Conservation (phyloP, 1,140 invertebrate species). For the Scaptomyza hsui region DNA sequence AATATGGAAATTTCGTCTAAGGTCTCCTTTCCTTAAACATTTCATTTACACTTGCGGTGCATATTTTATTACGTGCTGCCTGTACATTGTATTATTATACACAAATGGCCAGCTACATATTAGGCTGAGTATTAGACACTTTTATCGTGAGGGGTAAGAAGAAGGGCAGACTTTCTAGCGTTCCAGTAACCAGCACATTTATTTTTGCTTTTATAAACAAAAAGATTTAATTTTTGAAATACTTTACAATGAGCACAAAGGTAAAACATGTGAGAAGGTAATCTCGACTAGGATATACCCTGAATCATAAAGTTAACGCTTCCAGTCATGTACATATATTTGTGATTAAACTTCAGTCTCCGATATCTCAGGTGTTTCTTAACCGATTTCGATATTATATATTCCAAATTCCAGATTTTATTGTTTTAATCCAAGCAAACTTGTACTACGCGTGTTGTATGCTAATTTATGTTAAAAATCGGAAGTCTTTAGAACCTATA, state of each 20-base stretch:
- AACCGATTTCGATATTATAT: too few species aligned
- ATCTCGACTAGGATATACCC: too few species aligned
- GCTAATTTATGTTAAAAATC: too few species aligned
- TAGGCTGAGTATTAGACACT: conserved; percentile 40
- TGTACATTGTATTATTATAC: conserved; percentile 61
- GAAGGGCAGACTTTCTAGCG: not conserved
- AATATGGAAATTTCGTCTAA: conserved; percentile 68
- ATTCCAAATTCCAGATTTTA: too few species aligned
- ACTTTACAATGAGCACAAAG: conserved; percentile 39
- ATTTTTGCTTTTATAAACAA: conserved; percentile 32
- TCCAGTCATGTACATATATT: too few species aligned
- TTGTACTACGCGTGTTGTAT: too few species aligned
- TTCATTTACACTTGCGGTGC: conserved; percentile 78
- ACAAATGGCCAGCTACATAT: conserved; percentile 72
- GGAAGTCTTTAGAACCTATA: too few species aligned
- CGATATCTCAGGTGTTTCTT: too few species aligned
- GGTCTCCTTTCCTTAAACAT: conserved; percentile 52
- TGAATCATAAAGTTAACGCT: too few species aligned
- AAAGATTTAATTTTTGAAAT: conserved; percentile 54
- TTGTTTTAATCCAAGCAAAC: too few species aligned
- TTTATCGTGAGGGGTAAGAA: not conserved
- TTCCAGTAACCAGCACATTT: conserved; percentile 17
- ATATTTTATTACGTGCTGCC: conserved; percentile 68
- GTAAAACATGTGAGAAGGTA: too few species aligned
- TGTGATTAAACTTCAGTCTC: too few species aligned